Evolutionary conservation across 2,888 invertebrate genomes (phyloP).

Genomic region (Invenusta paracnida): DNA sequence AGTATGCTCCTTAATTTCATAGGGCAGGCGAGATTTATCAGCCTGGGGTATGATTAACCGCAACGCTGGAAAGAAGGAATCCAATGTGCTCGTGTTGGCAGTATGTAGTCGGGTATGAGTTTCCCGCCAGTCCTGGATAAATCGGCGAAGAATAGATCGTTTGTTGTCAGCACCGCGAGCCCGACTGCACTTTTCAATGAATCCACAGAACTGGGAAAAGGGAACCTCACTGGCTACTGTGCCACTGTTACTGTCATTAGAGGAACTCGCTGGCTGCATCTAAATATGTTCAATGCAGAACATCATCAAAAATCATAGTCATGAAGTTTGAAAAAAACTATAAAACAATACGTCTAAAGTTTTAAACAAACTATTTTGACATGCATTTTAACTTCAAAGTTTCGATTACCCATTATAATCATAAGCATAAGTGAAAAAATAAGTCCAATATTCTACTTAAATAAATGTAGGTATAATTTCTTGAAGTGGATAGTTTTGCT

Average conservation of each 20-base stretch:
- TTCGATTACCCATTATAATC: too few relatives aligned
- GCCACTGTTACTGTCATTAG: conserved; percentile 49
- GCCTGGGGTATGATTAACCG: conserved; percentile 73
- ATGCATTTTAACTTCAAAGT: background rate
- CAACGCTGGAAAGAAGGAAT: conserved; percentile 69
- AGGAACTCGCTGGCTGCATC: background rate
- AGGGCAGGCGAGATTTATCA: conserved; percentile 75
- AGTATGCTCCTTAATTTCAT: conserved; percentile 75
- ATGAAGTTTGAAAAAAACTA: too few relatives aligned
- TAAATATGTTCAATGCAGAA: too few relatives aligned
- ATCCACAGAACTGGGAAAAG: conserved; percentile 58
- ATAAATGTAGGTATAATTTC: too few relatives aligned
- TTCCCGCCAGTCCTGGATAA: conserved; percentile 60
- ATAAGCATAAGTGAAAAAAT: too few relatives aligned
- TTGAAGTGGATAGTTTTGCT: too few relatives aligned
- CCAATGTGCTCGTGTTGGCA: conserved; percentile 50
- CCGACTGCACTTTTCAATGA: conserved; percentile 67
- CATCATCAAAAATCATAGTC: too few relatives aligned
- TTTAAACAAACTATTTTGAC: background rate
- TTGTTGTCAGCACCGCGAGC: conserved; percentile 59
- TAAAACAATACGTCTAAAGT: too few relatives aligned
- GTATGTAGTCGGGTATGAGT: conserved; percentile 20
- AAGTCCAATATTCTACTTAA: too few relatives aligned
- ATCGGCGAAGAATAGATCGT: conserved; percentile 55
- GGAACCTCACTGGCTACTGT: conserved; percentile 56